Evolutionary conservation across 2,888 invertebrate species (phyloP).

Genomic region (Aphodius granarius): DNA sequence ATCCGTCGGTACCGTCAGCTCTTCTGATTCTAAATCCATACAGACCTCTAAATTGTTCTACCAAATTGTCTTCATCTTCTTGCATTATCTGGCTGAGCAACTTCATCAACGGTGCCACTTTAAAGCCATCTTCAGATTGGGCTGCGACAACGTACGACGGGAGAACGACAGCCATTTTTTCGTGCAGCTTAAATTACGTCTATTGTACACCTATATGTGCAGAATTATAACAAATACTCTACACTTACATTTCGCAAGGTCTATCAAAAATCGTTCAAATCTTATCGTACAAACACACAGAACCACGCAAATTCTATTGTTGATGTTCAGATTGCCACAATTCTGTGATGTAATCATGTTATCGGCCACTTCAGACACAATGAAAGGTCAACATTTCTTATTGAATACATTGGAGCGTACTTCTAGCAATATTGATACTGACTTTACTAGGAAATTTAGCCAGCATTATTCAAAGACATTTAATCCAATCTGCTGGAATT

Average conservation of each 20-base stretch:
- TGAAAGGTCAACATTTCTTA: not conserved
- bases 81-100: constrained; percentile 80
- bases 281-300: not conserved
- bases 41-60: constrained; percentile 83
- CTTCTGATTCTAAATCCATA: constrained; percentile 89
- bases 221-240: not conserved
- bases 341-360: not conserved
- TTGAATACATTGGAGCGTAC: too few species aligned
- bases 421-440: too few species aligned
- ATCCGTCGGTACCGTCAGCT: constrained; percentile 77
- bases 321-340: not conserved
- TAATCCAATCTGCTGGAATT: too few species aligned
- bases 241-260: not conserved
- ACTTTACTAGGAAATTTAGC: too few species aligned
- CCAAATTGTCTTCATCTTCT: constrained; percentile 75
- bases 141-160: constrained; percentile 51
- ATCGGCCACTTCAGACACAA: not conserved
- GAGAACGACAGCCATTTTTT: not conserved
- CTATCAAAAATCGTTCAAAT: not conserved
- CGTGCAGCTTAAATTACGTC: not conserved
- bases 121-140: constrained; percentile 67
- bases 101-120: constrained; percentile 79
- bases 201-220: not conserved
- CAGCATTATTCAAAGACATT: too few species aligned
- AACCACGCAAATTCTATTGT: not conserved